Evolutionary conservation across 1,140 invertebrate species (phyloP).

Genomic region (Leptonema lineaticorne): DNA sequence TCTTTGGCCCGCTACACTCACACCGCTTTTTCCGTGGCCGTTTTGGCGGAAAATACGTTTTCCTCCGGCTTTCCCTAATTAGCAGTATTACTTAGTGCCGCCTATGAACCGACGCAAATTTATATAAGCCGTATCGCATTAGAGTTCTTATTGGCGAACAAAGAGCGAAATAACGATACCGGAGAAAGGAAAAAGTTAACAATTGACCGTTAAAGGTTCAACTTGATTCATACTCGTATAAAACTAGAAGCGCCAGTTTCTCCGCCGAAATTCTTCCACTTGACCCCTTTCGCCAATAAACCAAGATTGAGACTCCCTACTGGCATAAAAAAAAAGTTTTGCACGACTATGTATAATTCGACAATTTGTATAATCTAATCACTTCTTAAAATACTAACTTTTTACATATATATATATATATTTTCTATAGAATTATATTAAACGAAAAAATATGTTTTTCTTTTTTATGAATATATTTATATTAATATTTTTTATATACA

Average conservation of each 20-base stretch:
- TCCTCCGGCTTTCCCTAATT: conserved; percentile 28
- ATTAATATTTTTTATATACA: too few relatives aligned
- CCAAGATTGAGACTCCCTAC: too few relatives aligned
- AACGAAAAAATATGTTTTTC: too few relatives aligned
- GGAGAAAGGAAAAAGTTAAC: conserved; percentile 15
- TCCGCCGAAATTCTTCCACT: too few relatives aligned
- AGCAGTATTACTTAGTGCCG: conserved; percentile 28
- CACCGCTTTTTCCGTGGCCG: background rate
- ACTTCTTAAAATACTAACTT: too few relatives aligned
- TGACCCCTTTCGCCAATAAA: too few relatives aligned
- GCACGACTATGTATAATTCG: too few relatives aligned
- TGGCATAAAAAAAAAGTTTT: too few relatives aligned
- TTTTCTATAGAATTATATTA: too few relatives aligned
- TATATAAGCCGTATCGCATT: conserved; percentile 27
- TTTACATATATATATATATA: too few relatives aligned
- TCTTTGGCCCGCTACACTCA: background rate
- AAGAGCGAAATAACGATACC: background rate
- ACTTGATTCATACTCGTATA: background rate
- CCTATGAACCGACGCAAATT: conserved; percentile 16
- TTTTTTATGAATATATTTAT: too few relatives aligned
- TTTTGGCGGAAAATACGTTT: conserved; percentile 18
- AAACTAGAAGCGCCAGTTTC: background rate
- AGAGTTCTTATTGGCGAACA: conserved; percentile 11
- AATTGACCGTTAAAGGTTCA: conserved; percentile 12
- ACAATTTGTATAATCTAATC: too few relatives aligned